Conservation (phyloP, 2,113 vertebrate genomes). For the Cathartes aura region DNA sequence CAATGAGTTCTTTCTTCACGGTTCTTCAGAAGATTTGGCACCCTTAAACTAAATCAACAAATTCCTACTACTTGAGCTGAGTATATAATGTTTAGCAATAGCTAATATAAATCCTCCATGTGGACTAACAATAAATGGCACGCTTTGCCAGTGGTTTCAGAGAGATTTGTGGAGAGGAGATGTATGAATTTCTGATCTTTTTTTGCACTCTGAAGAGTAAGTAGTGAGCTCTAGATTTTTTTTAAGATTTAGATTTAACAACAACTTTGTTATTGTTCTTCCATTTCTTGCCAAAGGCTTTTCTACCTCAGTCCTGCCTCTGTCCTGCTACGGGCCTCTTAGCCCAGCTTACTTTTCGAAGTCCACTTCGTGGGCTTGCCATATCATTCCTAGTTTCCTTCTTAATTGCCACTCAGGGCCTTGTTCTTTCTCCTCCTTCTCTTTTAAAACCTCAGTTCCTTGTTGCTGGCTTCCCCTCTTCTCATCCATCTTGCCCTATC, state of each 20-base stretch:
- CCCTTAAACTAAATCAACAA: background rate
- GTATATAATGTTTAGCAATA: background rate
- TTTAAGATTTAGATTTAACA: background rate
- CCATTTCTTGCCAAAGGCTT: background rate
- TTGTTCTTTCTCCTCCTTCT: background rate
- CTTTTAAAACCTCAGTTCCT: background rate
- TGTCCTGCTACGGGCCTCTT: background rate
- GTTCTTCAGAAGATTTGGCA: background rate
- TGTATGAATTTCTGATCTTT: background rate
- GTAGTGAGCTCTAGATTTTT: background rate
- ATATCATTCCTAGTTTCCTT: background rate
- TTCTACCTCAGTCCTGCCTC: background rate
- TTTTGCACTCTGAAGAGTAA: background rate
- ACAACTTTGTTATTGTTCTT: background rate
- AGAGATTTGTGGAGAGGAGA: background rate
- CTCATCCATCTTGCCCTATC: background rate
- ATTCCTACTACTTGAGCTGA: background rate
- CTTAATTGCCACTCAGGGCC: background rate
- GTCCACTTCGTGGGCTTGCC: background rate
- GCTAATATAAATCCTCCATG: background rate
- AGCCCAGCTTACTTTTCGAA: background rate
- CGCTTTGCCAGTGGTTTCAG: background rate
- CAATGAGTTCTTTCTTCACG: background rate
- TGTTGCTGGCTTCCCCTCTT: background rate
- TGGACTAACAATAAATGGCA: background rate